phyloP scores from a whole-genome alignment of 2,888 invertebrate genomes.

The Plemyria rubiginata region DNA sequence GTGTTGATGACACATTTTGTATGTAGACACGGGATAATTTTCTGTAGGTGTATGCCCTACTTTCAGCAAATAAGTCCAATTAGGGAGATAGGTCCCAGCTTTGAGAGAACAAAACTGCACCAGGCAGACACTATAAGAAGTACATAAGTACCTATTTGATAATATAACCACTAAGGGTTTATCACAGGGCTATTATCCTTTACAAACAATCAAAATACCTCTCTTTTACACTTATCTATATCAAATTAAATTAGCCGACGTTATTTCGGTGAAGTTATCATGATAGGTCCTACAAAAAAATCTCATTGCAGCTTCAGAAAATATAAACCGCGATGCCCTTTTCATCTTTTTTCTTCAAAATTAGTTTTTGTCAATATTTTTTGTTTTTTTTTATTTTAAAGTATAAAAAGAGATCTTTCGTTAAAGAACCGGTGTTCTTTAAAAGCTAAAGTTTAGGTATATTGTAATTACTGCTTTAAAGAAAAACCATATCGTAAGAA shows the following conservation, averaged over 20 bases:
- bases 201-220: neutral
- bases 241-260: neutral
- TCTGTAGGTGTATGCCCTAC: slow-evolving; percentile 29
- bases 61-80: slow-evolving; percentile 23
- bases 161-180: neutral
- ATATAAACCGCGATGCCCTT: no score
- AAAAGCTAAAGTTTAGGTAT: no score
- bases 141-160: no score
- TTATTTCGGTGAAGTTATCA: neutral
- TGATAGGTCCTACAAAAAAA: neutral
- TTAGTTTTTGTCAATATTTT: no score
- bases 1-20: neutral
- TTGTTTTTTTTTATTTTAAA: no score
- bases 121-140: neutral
- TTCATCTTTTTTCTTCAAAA: no score
- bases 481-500: slow-evolving; percentile 1
- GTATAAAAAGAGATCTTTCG: no score
- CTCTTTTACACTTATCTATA: neutral
- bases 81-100: slow-evolving; percentile 15
- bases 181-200: neutral
- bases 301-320: neutral
- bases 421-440: no score
- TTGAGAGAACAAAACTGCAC: slow-evolving; percentile 3
- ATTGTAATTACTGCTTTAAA: no score
- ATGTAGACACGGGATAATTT: slow-evolving; percentile 4